Conservation (phyloP, 2,888 invertebrate species). For the Tridacna gigas region DNA sequence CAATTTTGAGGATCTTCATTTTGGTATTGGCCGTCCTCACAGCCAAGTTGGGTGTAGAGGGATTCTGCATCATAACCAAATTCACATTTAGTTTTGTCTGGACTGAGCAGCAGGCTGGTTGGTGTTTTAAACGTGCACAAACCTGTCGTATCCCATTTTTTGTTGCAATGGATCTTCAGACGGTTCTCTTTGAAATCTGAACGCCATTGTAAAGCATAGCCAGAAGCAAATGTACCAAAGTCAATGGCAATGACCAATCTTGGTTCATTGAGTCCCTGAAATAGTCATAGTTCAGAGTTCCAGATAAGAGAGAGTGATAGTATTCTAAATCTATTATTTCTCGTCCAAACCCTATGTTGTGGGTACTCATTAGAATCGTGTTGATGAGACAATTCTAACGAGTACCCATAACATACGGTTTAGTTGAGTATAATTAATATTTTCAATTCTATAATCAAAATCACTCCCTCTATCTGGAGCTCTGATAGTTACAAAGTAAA, state of each 20-base stretch:
- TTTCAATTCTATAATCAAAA: too few species aligned
- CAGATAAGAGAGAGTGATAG: too few species aligned
- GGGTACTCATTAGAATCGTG: too few species aligned
- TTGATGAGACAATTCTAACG: too few species aligned
- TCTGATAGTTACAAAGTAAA: too few species aligned
- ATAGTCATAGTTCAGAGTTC: background rate
- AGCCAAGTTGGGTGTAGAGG: constrained; percentile 29
- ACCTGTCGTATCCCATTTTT: constrained; percentile 39
- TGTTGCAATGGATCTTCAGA: constrained; percentile 40
- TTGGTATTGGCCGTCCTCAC: constrained; percentile 25
- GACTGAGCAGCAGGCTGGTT: constrained; percentile 39
- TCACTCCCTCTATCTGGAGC: too few species aligned
- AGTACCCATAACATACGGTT: too few species aligned
- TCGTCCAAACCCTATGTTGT: too few species aligned
- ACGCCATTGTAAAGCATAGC: constrained; percentile 51
- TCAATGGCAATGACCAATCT: constrained; percentile 56
- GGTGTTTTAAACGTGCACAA: constrained; percentile 45
- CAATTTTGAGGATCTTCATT: constrained; percentile 24
- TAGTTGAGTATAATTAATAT: too few species aligned
- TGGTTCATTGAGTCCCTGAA: constrained; percentile 32
- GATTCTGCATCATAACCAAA: constrained; percentile 54
- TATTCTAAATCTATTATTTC: too few species aligned
- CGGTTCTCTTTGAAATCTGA: constrained; percentile 40
- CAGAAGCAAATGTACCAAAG: constrained; percentile 52
- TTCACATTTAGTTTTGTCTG: constrained; percentile 28